phyloP scores from a whole-genome alignment of 2,797 vertebrate species.

The Podarcis lilfordi region DNA sequence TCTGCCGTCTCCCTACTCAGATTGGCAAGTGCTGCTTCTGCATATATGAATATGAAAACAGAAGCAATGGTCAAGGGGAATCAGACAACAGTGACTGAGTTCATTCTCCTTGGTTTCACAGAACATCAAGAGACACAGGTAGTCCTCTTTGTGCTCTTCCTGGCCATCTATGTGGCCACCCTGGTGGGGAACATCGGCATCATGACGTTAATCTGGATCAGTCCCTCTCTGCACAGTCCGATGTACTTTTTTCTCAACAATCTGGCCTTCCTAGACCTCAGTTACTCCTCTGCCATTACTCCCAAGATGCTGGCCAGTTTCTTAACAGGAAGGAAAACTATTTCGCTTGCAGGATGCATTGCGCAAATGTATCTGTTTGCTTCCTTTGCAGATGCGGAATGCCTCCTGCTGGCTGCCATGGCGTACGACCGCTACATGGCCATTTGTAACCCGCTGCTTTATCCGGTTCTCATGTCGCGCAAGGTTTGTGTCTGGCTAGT shows the following conservation, averaged over 20 bases:
- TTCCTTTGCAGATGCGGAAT: constrained; percentile 39
- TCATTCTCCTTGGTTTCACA: constrained; percentile 36
- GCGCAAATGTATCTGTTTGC: constrained; percentile 44
- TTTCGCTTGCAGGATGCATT: constrained; percentile 24
- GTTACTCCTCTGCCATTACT: constrained; percentile 31
- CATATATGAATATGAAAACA: background rate
- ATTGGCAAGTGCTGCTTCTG: background rate
- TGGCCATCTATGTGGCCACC: constrained; percentile 25
- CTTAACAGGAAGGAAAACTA: background rate
- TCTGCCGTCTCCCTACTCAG: background rate
- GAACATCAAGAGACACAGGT: background rate
- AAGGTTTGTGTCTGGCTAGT: constrained; percentile 13
- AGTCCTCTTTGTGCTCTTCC: constrained; percentile 33
- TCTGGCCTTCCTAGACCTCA: constrained; percentile 36
- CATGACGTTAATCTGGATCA: background rate
- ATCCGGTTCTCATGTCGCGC: background rate
- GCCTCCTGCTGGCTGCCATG: constrained; percentile 42
- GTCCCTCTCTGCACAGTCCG: constrained; percentile 16
- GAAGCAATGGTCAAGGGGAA: constrained; percentile 22
- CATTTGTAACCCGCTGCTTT: constrained; percentile 33
- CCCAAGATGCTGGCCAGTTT: constrained; percentile 38
- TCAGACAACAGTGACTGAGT: constrained; percentile 21
- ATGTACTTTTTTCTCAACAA: constrained; percentile 45
- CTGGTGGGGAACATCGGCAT: constrained; percentile 34
- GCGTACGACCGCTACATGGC: constrained; percentile 36